phyloP scores from a whole-genome alignment of 2,888 invertebrate species.

The Phorcus lineatus region DNA sequence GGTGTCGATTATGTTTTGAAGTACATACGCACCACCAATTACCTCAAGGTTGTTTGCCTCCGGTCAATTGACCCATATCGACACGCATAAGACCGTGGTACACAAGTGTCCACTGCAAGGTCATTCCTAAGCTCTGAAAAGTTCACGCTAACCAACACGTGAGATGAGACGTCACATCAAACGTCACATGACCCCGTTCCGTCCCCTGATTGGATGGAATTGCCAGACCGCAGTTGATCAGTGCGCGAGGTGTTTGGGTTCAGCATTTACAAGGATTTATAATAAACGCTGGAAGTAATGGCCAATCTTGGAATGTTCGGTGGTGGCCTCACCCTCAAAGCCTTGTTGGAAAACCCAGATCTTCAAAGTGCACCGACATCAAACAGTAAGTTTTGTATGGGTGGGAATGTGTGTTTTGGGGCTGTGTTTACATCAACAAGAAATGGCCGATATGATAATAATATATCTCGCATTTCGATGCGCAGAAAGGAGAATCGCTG shows the following conservation, averaged over 20 bases:
- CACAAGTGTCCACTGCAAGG: background rate
- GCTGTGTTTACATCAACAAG: too few relatives aligned
- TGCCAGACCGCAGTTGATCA: too few relatives aligned
- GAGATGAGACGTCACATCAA: background rate
- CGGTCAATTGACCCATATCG: too few relatives aligned
- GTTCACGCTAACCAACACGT: background rate
- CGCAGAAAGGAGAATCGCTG: too few relatives aligned
- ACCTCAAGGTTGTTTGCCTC: too few relatives aligned
- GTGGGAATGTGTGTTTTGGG: background rate
- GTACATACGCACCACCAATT: too few relatives aligned
- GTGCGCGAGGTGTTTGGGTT: too few relatives aligned
- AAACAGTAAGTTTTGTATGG: background rate
- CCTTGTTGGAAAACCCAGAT: conserved; percentile 62
- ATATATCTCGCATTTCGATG: too few relatives aligned
- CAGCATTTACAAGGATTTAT: too few relatives aligned
- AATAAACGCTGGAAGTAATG: conserved; percentile 3
- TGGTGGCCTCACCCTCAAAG: conserved; percentile 61
- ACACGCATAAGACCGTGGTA: too few relatives aligned
- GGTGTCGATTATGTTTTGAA: too few relatives aligned
- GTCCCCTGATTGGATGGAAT: background rate
- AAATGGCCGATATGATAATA: too few relatives aligned
- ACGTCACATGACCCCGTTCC: background rate
- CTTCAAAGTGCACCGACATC: conserved; percentile 56
- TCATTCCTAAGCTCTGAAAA: background rate
- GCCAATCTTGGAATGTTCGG: conserved; percentile 15